phyloP scores from a whole-genome alignment of 1,140 invertebrate genomes.

The Pseudachorutes palmiensis region DNA sequence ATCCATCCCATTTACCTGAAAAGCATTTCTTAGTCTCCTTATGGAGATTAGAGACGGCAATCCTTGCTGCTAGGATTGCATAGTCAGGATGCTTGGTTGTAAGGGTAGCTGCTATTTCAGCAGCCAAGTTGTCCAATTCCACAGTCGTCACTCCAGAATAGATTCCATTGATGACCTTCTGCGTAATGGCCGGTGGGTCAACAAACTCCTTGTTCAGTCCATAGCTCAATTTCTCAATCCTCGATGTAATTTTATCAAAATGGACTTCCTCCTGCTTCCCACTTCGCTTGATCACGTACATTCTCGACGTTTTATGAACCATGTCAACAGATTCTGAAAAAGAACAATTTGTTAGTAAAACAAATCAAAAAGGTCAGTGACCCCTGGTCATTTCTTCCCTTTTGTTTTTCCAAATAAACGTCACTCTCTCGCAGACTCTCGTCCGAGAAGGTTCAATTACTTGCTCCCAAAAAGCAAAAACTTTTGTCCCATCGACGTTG shows the following conservation, averaged over 20 bases:
- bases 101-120: constrained; percentile 92
- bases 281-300: constrained; percentile 53
- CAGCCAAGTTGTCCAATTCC: constrained; percentile 93
- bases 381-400: no score
- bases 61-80: constrained; percentile 86
- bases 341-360: no score
- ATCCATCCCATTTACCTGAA: constrained; percentile 54
- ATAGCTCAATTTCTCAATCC: constrained; percentile 92
- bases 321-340: background rate
- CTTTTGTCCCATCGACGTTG: no score
- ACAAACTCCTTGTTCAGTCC: constrained; percentile 92
- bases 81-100: constrained; percentile 96
- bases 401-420: no score
- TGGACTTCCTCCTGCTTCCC: constrained; percentile 86
- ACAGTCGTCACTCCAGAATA: constrained; percentile 94
- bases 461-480: no score
- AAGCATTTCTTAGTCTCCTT: constrained; percentile 91
- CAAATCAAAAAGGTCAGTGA: background rate
- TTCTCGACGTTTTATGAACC: constrained; percentile 32
- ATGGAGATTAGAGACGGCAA: constrained; percentile 94
- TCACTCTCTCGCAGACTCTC: no score
- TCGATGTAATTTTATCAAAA: constrained; percentile 95
- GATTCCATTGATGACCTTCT: constrained; percentile 84
- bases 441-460: no score
- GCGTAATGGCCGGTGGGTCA: constrained; percentile 76